Percentiles rank a stretch among this genome's conserved stretches.
Conservation (phyloP, 2,113 vertebrate genomes). For the Spizaetus ornatus region DNA sequence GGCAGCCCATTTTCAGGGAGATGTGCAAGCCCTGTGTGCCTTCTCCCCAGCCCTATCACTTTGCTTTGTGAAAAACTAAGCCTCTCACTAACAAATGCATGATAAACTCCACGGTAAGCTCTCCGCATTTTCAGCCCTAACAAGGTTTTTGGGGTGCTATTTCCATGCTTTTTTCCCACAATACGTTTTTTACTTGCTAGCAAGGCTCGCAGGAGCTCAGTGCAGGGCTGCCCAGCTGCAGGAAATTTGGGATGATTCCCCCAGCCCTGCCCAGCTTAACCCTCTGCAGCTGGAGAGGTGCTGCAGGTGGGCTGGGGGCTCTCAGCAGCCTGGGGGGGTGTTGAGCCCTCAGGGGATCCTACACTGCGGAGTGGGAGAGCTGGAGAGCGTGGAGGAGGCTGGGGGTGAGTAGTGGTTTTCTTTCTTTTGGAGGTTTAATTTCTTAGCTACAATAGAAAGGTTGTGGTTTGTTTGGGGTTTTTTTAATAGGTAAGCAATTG, state of each 20-base stretch:
- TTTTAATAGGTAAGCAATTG: too few species aligned
- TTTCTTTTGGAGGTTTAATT: not conserved
- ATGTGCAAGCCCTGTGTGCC: not conserved
- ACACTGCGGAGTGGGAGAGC: not conserved
- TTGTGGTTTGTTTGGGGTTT: too few species aligned
- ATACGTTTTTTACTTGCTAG: not conserved
- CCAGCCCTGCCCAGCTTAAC: not conserved
- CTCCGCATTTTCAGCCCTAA: not conserved
- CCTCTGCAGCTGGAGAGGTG: not conserved
- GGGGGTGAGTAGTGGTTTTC: not conserved
- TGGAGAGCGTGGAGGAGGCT: rapidly evolving
- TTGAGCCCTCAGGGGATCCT: too few species aligned
- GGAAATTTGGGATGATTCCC: not conserved
- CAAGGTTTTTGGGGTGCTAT: not conserved
- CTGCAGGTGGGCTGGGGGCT: not conserved
- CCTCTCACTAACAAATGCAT: not conserved
- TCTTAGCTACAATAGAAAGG: too few species aligned
- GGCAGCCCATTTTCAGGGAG: not conserved
- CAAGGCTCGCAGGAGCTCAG: too few species aligned
- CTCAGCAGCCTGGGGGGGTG: not conserved
- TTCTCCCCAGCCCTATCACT: not conserved
- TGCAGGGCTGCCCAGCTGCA: not conserved
- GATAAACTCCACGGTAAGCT: not conserved
- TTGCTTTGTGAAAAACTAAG: too few species aligned
- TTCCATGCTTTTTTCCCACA: not conserved